Percentiles rank a stretch among this genome's conserved stretches.
phyloP scores from a whole-genome alignment of 53 echinoderm and acorn worm genomes.

The Stichopus horrens region DNA sequence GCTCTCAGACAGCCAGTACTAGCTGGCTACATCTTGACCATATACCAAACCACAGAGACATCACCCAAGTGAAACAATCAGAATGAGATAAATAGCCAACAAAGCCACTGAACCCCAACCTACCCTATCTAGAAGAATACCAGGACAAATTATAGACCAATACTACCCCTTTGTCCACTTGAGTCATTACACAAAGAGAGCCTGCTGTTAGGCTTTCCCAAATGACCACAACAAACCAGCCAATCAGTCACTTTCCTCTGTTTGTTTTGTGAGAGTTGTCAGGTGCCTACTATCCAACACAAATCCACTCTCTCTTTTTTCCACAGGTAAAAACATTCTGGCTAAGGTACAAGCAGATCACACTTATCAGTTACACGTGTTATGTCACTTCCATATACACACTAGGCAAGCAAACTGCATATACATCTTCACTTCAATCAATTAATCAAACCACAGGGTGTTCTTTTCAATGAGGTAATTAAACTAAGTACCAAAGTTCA shows the following conservation, averaged over 20 bases:
- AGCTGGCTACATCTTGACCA: too few species aligned
- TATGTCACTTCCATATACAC: not conserved
- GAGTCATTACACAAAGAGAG: not conserved
- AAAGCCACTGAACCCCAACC: too few species aligned
- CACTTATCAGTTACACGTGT: slow-evolving; percentile 2
- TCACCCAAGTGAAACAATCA: too few species aligned
- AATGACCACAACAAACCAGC: slow-evolving; percentile 7
- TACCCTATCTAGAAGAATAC: not conserved
- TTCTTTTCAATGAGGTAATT: slow-evolving; percentile 23
- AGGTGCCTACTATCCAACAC: not conserved
- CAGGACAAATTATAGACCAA: not conserved
- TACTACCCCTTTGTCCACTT: slow-evolving; percentile 7
- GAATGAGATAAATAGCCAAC: too few species aligned
- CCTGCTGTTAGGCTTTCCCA: not conserved
- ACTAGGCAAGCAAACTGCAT: not conserved
- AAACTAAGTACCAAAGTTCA: slow-evolving; percentile 41
- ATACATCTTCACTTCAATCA: not conserved
- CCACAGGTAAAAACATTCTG: not conserved
- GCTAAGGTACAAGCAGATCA: not conserved
- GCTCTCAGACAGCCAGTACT: too few species aligned
- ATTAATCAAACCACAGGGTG: slow-evolving; percentile 21
- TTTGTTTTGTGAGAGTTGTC: not conserved
- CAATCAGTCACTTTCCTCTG: not conserved
- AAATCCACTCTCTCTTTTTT: not conserved
- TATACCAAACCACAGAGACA: too few species aligned